Percentiles rank a stretch among this genome's conserved stretches.
phyloP scores from a whole-genome alignment of 1,140 invertebrate genomes.

The Eriocheir sinensis region DNA sequence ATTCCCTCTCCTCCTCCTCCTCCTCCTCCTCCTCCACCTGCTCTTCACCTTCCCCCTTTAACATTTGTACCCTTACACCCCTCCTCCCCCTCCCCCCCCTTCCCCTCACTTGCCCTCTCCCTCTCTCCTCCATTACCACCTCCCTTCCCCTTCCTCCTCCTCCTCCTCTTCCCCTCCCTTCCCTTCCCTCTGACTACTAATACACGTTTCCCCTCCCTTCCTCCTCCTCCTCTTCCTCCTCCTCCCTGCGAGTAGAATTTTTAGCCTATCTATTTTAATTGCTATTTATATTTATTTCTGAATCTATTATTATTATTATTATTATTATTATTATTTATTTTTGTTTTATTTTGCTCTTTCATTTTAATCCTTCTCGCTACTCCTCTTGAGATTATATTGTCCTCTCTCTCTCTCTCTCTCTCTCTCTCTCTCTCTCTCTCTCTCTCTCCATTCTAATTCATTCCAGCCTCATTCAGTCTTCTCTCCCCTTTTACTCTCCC shows the following conservation, averaged over 20 bases:
- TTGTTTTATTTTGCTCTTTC: not conserved
- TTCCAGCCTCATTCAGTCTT: not conserved
- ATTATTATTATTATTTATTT: not conserved
- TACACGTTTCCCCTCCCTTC: not conserved
- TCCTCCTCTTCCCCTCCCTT: not conserved
- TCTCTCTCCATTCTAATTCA: not conserved
- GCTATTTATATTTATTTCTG: not conserved
- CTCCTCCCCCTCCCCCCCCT: not conserved
- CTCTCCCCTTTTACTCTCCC: not conserved
- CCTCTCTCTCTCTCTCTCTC: slow-evolving; percentile 38
- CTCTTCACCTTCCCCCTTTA: slow-evolving; percentile 60
- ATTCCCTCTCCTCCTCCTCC: not conserved
- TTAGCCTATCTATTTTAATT: not conserved
- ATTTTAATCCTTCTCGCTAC: not conserved
- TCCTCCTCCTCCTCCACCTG: not conserved
- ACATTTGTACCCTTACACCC: slow-evolving; percentile 58
- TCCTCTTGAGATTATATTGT: not conserved
- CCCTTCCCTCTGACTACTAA: not conserved
- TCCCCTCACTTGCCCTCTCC: not conserved
- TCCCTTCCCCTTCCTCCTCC: not conserved
- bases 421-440: slow-evolving; percentile 56
- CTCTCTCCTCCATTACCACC: not conserved
- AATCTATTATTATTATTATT: not conserved
- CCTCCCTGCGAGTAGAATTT: not conserved
- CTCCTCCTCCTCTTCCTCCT: not conserved